Conservation (phyloP, 1,140 invertebrate genomes). For the Camponotus floridanus region DNA sequence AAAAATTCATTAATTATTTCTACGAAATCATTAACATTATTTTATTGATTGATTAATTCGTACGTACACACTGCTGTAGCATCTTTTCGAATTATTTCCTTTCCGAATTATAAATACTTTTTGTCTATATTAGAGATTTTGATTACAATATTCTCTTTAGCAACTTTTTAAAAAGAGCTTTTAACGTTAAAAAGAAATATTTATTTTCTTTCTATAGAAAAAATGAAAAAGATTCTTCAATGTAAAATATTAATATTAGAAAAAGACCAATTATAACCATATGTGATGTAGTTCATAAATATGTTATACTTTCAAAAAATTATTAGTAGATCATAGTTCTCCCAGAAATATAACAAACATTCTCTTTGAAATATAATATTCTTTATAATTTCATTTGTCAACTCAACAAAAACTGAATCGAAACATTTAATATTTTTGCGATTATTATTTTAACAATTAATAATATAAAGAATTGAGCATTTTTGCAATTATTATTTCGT, state of each 20-base stretch:
- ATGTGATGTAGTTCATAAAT: not conserved
- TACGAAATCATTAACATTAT: not conserved
- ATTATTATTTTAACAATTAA: not conserved
- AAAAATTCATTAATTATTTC: not conserved
- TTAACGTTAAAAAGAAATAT: not conserved
- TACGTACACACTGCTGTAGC: no score
- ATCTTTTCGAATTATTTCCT: no score
- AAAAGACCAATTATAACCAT: not conserved
- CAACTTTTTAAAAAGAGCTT: no score
- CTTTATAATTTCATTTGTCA: not conserved
- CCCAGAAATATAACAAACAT: not conserved
- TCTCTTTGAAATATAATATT: not conserved
- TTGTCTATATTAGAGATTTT: not conserved
- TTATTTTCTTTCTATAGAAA: not conserved
- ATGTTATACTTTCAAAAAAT: not conserved
- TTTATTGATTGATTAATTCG: not conserved
- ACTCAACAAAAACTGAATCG: not conserved
- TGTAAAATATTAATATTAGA: not conserved
- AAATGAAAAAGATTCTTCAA: not conserved
- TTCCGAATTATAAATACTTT: not conserved
- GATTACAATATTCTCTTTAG: not conserved
- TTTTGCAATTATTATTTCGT: not conserved
- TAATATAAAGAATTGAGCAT: not conserved
- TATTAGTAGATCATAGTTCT: not conserved
- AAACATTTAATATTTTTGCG: not conserved